These are phyloP conservation scores for Yponomeuta sedellus DNA, from an alignment of 2,888 invertebrate genomes.

Conservation along the genomic window DNA sequence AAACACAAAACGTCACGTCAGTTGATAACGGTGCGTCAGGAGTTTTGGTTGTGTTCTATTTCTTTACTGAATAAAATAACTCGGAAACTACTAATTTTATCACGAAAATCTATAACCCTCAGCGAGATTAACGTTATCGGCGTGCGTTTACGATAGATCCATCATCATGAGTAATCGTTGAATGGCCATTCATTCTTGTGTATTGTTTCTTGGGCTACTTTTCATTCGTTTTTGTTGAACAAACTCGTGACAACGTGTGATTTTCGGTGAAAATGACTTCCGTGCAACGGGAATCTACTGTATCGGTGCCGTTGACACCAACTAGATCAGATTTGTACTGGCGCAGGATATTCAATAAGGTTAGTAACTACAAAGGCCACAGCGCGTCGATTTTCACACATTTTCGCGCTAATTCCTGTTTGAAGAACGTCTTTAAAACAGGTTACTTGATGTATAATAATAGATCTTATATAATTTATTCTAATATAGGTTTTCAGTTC, in stretches of 20 bases:
- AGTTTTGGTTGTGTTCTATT: conserved; percentile 25
- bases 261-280: conserved; percentile 55
- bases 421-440: not conserved
- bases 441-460: not conserved
- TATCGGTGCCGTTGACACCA: conserved; percentile 62
- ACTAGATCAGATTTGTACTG: conserved; percentile 68
- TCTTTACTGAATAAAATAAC: conserved; percentile 24
- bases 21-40: conserved; percentile 36
- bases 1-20: conserved; percentile 14
- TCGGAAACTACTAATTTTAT: conserved; percentile 21
- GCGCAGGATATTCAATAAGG: conserved; percentile 71
- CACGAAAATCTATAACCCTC: not conserved
- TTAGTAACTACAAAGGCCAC: conserved; percentile 28
- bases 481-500: not conserved
- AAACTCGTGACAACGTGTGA: conserved; percentile 26
- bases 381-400: not conserved
- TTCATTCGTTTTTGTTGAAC: conserved; percentile 27
- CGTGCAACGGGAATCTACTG: conserved; percentile 51
- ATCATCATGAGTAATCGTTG: not conserved
- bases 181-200: not conserved
- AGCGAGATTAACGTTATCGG: not conserved
- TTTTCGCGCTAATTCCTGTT: not conserved
- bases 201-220: conserved; percentile 24
- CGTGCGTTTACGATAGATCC: not conserved
- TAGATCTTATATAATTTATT: not conserved